Percentiles rank a stretch among this genome's conserved stretches.
Conservation (phyloP, 2,888 invertebrate genomes). For the Empis stercorea region DNA sequence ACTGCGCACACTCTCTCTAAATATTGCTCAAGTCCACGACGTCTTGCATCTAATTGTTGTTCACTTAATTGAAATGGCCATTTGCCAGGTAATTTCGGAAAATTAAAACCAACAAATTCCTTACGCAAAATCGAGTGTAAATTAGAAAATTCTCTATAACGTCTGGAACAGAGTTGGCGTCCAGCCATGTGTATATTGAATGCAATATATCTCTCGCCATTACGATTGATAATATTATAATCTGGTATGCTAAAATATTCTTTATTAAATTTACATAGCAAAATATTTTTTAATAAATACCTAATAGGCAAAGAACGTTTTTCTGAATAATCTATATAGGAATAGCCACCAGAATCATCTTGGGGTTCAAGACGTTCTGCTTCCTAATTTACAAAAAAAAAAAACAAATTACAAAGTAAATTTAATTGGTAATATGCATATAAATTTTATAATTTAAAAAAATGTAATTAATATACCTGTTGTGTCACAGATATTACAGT, state of each 20-base stretch:
- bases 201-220: conserved; percentile 82
- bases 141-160: conserved; percentile 91
- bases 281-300: conserved; percentile 17
- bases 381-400: conserved; percentile 41
- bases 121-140: conserved; percentile 79
- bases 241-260: conserved; percentile 65
- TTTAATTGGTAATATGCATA: no score
- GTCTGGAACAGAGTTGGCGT: conserved; percentile 86
- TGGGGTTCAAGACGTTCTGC: conserved; percentile 72
- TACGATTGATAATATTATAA: conserved; percentile 78
- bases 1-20: conserved; percentile 96
- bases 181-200: conserved; percentile 99
- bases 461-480: conserved; percentile 46
- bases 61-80: conserved; percentile 97
- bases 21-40: conserved; percentile 95
- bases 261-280: background rate
- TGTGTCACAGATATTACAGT: conserved; percentile 94
- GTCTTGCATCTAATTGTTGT: conserved; percentile 88
- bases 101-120: conserved; percentile 89
- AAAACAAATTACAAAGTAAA: no score
- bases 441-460: background rate
- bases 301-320: conserved; percentile 73
- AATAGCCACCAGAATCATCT: conserved; percentile 65
- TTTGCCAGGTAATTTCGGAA: conserved; percentile 95
- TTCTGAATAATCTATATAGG: conserved; percentile 84